A percentile compares a stretch with the other conserved stretches of the same genome.
These are phyloP conservation scores for Scolopax bukidnonensis DNA, from an alignment of 2,797 vertebrate species.

Conservation along the genomic window DNA sequence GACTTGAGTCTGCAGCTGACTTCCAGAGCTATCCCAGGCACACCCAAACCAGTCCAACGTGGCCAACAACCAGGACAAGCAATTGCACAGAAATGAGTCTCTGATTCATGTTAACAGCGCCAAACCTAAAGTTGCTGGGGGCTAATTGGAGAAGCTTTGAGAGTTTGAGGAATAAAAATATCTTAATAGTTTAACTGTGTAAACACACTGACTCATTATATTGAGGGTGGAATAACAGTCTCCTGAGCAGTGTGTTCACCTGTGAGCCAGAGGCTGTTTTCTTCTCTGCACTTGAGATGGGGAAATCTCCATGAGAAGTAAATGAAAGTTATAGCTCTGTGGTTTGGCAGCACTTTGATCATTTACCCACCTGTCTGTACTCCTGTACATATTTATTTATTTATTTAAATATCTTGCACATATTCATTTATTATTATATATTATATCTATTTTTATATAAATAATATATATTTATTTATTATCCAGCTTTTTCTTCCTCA, in stretches of 20 bases:
- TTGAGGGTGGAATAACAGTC: background rate
- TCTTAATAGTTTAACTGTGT: background rate
- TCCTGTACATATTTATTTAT: background rate
- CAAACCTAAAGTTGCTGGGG: background rate
- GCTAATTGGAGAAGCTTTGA: background rate
- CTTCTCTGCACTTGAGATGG: background rate
- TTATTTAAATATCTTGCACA: background rate
- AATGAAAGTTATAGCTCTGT: background rate
- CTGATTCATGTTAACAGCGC: background rate
- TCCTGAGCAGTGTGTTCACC: background rate
- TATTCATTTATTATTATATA: background rate
- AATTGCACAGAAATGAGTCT: background rate
- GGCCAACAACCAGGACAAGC: background rate
- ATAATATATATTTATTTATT: background rate
- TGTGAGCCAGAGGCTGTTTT: background rate
- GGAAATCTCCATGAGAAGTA: background rate
- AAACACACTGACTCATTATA: background rate
- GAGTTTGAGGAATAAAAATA: background rate
- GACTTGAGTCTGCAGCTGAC: background rate
- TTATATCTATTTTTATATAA: background rate
- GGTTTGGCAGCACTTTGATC: background rate
- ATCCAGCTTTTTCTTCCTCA: background rate
- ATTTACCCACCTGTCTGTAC: background rate
- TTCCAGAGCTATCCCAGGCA: background rate
- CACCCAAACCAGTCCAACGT: rapidly evolving